phyloP scores from a whole-genome alignment of 2,888 invertebrate genomes.

The Alentia gelatinosa region DNA sequence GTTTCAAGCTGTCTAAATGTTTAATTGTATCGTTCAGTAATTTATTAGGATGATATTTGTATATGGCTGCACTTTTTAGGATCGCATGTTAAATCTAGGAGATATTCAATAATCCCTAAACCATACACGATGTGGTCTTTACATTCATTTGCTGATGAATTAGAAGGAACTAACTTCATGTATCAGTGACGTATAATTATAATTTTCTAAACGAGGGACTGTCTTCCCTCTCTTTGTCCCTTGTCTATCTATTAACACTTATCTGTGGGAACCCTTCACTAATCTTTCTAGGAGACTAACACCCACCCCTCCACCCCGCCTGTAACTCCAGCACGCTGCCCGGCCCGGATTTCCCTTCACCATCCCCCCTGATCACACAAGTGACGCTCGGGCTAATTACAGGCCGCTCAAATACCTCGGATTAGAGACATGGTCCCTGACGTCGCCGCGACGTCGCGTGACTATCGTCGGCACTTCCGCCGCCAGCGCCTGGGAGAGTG shows the following conservation, averaged over 20 bases:
- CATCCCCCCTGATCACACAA: not conserved
- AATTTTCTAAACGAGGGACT: not conserved
- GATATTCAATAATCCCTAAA: too few relatives aligned
- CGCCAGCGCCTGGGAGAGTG: not conserved
- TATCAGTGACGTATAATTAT: not conserved
- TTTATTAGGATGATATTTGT: too few relatives aligned
- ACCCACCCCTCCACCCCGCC: not conserved
- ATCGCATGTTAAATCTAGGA: too few relatives aligned
- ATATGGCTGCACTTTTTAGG: too few relatives aligned
- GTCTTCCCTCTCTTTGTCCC: too few relatives aligned
- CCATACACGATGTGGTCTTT: too few relatives aligned
- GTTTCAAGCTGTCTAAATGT: too few relatives aligned
- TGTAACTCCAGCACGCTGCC: not conserved
- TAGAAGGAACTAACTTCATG: too few relatives aligned
- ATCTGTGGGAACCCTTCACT: not conserved
- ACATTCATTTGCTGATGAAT: too few relatives aligned
- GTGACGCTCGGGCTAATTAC: not conserved
- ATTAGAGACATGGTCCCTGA: not conserved
- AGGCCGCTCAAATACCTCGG: not conserved
- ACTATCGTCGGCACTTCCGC: slow-evolving; percentile 9
- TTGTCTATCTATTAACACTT: too few relatives aligned
- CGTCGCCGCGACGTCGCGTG: slow-evolving; percentile 12
- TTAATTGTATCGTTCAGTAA: too few relatives aligned
- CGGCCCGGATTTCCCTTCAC: not conserved
- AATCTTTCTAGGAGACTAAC: not conserved